These are phyloP conservation scores for Aphidius gifuensis DNA, from an alignment of 1,140 invertebrate genomes.

Conservation along the genomic window DNA sequence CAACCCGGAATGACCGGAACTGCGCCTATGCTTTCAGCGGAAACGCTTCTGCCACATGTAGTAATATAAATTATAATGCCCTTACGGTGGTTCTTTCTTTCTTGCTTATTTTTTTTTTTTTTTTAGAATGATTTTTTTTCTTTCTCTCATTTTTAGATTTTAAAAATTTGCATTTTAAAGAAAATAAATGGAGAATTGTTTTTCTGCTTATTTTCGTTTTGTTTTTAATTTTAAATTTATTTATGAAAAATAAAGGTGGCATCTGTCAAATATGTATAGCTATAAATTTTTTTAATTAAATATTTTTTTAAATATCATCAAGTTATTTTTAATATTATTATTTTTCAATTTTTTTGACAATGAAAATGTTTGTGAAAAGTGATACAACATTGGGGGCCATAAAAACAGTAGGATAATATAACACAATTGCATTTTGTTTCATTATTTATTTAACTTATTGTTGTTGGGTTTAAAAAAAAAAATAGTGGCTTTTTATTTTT, in stretches of 20 bases:
- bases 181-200: constrained; percentile 36
- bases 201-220: constrained; percentile 1
- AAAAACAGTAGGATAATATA: constrained; percentile 13
- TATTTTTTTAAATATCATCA: too few relatives aligned
- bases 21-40: constrained; percentile 53
- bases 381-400: constrained; percentile 4
- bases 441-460: too few relatives aligned
- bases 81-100: constrained; percentile 42
- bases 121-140: not conserved
- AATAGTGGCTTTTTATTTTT: not conserved
- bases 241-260: not conserved
- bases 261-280: not conserved
- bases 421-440: not conserved
- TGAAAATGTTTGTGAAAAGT: not conserved
- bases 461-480: too few relatives aligned
- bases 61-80: constrained; percentile 56
- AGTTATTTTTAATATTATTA: too few relatives aligned
- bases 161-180: constrained; percentile 43
- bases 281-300: too few relatives aligned
- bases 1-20: constrained; percentile 51
- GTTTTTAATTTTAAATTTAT: not conserved
- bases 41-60: constrained; percentile 54
- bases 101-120: constrained; percentile 17
- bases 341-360: not conserved
- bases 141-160: constrained; percentile 43